Evolutionary conservation across 2,113 vertebrate species (phyloP).

Genomic region (Rhea pennata): DNA sequence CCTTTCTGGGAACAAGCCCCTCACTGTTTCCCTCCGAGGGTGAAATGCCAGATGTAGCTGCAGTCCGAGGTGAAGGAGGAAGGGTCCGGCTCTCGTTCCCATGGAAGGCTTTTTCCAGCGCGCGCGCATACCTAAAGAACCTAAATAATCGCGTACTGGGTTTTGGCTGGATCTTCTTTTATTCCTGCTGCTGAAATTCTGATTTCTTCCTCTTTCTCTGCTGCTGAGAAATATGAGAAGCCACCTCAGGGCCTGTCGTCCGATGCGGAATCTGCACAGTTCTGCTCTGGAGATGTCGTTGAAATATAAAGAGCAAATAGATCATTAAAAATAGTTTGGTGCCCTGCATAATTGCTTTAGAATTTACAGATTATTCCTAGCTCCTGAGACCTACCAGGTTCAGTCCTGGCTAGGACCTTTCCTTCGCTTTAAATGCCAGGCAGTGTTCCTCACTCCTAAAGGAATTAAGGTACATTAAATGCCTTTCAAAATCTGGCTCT

Average conservation of each 20-base stretch:
- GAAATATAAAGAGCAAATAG: conserved; percentile 20
- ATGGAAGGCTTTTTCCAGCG: background rate
- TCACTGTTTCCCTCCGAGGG: conserved; percentile 51
- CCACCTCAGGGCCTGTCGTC: rapidly evolving
- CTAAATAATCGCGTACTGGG: background rate
- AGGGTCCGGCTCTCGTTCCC: background rate
- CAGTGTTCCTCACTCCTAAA: background rate
- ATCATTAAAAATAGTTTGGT: background rate
- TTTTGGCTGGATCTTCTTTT: background rate
- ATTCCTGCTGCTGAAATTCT: background rate
- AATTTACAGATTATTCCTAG: background rate
- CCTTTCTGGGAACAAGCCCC: conserved; percentile 62
- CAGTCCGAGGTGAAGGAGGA: conserved; percentile 36
- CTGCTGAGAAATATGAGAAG: background rate
- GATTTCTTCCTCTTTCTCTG: background rate
- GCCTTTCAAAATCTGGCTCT: background rate
- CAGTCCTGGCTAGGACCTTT: background rate
- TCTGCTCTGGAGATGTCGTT: background rate
- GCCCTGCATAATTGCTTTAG: background rate
- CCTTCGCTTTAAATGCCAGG: background rate
- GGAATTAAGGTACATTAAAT: background rate
- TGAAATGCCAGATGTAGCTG: conserved; percentile 66
- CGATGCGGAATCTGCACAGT: background rate
- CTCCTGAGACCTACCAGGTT: background rate
- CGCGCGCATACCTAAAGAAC: background rate